A percentile compares a stretch with the other conserved stretches of the same genome.
These are phyloP conservation scores for Podiceps cristatus DNA, from an alignment of 2,113 vertebrate species.

Conservation along the genomic window DNA sequence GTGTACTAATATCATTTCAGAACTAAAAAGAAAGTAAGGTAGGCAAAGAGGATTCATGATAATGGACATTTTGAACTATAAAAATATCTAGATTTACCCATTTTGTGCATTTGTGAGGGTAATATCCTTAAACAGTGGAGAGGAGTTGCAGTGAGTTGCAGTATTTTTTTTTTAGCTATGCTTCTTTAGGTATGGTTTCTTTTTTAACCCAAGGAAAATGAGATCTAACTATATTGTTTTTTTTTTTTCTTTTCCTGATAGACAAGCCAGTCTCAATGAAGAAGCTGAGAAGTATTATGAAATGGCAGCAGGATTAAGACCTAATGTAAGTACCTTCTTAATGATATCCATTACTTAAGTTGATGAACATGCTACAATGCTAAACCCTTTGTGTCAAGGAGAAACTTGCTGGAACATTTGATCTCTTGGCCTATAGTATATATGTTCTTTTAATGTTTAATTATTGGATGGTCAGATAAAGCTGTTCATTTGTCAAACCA, in stretches of 20 bases:
- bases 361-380: neutral
- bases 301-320: slow-evolving; percentile 91
- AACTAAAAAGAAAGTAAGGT: neutral
- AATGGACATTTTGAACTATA: neutral
- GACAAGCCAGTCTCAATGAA: slow-evolving; percentile 96
- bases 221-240: neutral
- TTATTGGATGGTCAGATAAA: neutral
- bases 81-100: neutral
- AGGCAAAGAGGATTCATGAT: neutral
- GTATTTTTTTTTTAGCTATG: neutral
- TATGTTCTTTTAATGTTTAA: neutral
- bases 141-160: neutral
- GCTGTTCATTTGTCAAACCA: neutral
- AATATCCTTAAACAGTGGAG: neutral
- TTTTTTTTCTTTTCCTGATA: slow-evolving; percentile 56
- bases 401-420: neutral
- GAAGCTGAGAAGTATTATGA: slow-evolving; percentile 94
- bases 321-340: slow-evolving; percentile 88
- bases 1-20: neutral
- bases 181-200: neutral
- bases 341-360: slow-evolving; percentile 12
- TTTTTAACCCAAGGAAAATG: neutral
- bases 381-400: neutral
- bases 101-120: neutral
- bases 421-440: neutral